Evolutionary conservation across 2,113 vertebrate species (phyloP).

Genomic region (Pipra filicauda): DNA sequence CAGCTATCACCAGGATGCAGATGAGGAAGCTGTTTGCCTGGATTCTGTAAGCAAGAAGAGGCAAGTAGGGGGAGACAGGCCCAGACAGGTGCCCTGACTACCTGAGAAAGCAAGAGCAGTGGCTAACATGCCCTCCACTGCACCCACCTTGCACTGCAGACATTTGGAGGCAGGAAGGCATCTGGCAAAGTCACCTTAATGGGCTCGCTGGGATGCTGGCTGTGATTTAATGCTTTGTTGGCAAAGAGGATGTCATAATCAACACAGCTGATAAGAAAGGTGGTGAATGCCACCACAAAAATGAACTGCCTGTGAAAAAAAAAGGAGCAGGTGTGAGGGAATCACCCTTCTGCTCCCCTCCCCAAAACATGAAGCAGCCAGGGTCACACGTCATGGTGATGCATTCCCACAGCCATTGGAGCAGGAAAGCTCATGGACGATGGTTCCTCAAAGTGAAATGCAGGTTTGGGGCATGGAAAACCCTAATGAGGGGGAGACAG

Average conservation of each 20-base stretch:
- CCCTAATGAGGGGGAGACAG: background rate
- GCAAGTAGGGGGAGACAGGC: background rate
- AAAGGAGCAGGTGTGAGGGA: background rate
- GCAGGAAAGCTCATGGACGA: background rate
- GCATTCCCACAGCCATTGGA: background rate
- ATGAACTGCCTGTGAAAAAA: slow-evolving; percentile 87
- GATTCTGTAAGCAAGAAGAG: slow-evolving; percentile 78
- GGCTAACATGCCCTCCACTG: background rate
- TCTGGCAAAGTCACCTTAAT: slow-evolving; percentile 95
- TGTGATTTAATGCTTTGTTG: slow-evolving; percentile 96
- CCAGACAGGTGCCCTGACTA: background rate
- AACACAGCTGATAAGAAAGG: slow-evolving; percentile 96
- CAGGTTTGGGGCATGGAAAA: background rate
- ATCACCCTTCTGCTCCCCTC: background rate
- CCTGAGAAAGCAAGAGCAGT: background rate
- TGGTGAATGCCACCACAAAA: slow-evolving; percentile 96
- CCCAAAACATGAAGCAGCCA: background rate
- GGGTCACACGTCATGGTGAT: accelerated
- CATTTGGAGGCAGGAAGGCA: slow-evolving; percentile 87
- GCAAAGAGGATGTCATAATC: slow-evolving; percentile 99
- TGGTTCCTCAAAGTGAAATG: background rate
- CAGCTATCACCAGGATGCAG: slow-evolving; percentile 90
- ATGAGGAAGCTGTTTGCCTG: slow-evolving; percentile 89
- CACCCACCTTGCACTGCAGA: slow-evolving; percentile 87
- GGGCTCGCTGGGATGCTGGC: slow-evolving; percentile 81